These are phyloP conservation scores for Synanthedon tipuliformis DNA, from an alignment of 2,888 invertebrate genomes.

Conservation along the genomic window DNA sequence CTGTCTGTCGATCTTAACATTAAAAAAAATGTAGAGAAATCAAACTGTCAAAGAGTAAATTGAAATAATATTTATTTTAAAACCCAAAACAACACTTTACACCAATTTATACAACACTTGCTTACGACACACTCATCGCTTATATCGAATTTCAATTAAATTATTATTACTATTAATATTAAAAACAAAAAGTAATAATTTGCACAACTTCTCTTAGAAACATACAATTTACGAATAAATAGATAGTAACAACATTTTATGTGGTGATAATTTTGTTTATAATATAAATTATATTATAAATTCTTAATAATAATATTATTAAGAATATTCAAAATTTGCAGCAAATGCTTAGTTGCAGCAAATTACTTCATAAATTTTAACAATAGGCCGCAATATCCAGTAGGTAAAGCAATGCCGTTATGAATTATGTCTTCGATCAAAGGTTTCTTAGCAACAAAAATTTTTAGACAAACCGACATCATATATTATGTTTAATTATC, in stretches of 20 bases:
- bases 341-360: no score
- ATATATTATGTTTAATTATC: no score
- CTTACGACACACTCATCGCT: constrained; percentile 50
- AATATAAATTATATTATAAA: no score
- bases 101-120: constrained; percentile 41
- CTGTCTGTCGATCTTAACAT: neutral
- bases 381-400: no score
- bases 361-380: no score
- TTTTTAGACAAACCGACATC: no score
- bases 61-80: constrained; percentile 49
- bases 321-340: no score
- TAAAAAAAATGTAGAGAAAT: constrained; percentile 7
- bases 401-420: no score
- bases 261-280: no score
- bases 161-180: neutral
- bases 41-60: constrained; percentile 7
- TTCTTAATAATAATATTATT: no score
- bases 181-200: neutral
- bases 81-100: constrained; percentile 59
- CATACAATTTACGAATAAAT: neutral
- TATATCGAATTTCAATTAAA: constrained; percentile 6
- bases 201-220: neutral
- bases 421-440: no score
- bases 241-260: neutral
- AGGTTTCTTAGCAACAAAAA: no score